Base-by-base conservation (phyloP, 2,888 invertebrate genomes). In the Erebia epiphron region DNA sequence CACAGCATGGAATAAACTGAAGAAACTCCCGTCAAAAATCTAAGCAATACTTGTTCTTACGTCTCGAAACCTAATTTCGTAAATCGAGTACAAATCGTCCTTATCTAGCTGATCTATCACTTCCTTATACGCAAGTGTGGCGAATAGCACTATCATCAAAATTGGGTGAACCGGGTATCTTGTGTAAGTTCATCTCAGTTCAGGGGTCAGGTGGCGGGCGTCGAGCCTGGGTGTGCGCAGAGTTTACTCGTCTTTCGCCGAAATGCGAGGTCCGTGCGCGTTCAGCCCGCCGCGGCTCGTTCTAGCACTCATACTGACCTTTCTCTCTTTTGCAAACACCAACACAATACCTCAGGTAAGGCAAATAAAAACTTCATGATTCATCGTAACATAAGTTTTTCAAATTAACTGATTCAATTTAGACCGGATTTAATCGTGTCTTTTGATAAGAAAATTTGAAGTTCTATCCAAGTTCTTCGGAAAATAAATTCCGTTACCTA, bases 161-260 rank as follows among this genome's bases (percentile, higher is more conserved):
- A 91, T 89, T 92, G 85, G 91, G 85, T 90, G 90, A 90, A 90
- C 90, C 88, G 75, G 86, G 88, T 92, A 92, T 92, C 90, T 88
- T 78, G 79, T 75, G 79, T 79, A 88, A 80, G 89, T 89, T 90
- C 87, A 89, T 86, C 86, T 83, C 80, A 85, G 89, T 88, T 86
- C 80, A 80, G 79, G 88, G 91, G 91, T 91, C 91, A 90, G 82
- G 79, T 83, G 85, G 83, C 87, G 85, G 82, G 73, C 85, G 82
- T 83, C 84, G 86, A 83, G 86, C 82, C 79, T 71, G 76, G 80
- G 76, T 82, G 83, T 79, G 63, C 89, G 88, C 87, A 90, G 82
- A 80, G 80, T 78, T 72, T 69, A 71, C 72, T 73, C 82, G 84
- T 84, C 80, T 83, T 82, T 83, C 86, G 85, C 78, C 80, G 90